Base-by-base conservation (phyloP, 37 sponge, comb jelly and placozoan genomes). In the Spongilla lacustris region DNA sequence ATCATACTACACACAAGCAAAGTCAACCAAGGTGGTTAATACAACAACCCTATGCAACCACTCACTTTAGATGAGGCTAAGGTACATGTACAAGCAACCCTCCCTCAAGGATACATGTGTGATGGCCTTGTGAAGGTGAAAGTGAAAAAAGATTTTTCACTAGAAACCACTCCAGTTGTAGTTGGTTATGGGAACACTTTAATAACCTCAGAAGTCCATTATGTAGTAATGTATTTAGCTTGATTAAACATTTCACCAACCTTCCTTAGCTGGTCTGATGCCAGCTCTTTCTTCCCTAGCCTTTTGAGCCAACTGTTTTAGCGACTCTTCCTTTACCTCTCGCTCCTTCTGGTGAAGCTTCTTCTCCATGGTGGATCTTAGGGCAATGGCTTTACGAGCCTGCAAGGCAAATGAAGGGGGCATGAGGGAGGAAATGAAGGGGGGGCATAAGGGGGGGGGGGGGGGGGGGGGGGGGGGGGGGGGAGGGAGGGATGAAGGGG, bases 271-370 rank as follows among this genome's bases (percentile, higher is more conserved):
- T 21, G 91, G 32, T 48, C 79, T 80, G 75, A 95, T 95, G 0
- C 98, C 97, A 49, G 80, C 89, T 66, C 98, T 80, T 37, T 94
- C 79, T n/a, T 99, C 96, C 41, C 99, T 93, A 24, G 99, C 98
- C 67, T 92, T 83, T 89, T 92, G 90, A 9, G 99, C 99, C 27
- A 99, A 77, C 67, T 91, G 31, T 66, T 96, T 83, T 88, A 99
- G 69, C 27, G 87, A 84, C 32, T 91, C 85, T 78, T 99, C 99
- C 75, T 97, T 93, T 31, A 81, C 58, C 73, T 96, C 96, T 73
- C 92, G 93, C 80, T 95, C 89, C 58, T 96, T 97, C 74, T 94
- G 92, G 19, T 96, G 96, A 67, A 95, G 48, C 76, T 94, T 95
- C 82, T 94, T 91, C 90, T 94, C 94, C 76, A 97, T 94, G 69